Evolutionary conservation across 2,888 invertebrate genomes (phyloP).

Genomic region (Parnassius mnemosyne): DNA sequence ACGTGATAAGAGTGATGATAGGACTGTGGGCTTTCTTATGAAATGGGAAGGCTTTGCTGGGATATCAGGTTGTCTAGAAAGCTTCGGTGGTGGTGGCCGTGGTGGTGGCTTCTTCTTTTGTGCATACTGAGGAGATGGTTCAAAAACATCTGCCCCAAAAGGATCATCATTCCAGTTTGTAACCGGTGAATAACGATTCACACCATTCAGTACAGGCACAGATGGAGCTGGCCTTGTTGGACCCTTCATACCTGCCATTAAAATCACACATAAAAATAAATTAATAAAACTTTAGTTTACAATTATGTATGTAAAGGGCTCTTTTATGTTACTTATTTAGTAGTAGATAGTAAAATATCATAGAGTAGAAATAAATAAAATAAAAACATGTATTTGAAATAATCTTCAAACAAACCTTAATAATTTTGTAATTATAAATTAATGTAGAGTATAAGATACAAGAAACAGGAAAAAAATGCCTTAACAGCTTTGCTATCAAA

Average conservation of each 20-base stretch:
- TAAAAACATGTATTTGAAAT: background rate
- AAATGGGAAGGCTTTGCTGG: conserved; percentile 78
- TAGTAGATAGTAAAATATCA: background rate
- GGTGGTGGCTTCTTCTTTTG: conserved; percentile 87
- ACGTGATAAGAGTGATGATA: conserved; percentile 63
- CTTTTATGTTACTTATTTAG: background rate
- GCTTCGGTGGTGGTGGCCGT: conserved; percentile 84
- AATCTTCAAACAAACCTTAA: background rate
- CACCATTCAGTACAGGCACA: conserved; percentile 69
- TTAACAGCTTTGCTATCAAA: conserved; percentile 9
- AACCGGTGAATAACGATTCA: conserved; percentile 76
- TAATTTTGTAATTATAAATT: conserved; percentile 1
- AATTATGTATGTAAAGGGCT: background rate
- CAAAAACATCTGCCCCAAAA: conserved; percentile 74
- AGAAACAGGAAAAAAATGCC: conserved; percentile 1
- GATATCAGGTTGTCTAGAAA: conserved; percentile 58
- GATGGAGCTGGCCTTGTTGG: conserved; percentile 81
- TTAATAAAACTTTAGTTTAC: background rate
- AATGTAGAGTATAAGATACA: background rate
- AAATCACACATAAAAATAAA: conserved; percentile 23
- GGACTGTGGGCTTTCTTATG: conserved; percentile 70
- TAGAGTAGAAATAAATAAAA: too few relatives aligned
- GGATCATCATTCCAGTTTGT: conserved; percentile 79
- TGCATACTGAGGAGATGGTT: conserved; percentile 59
- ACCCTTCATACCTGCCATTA: conserved; percentile 79